Evolutionary conservation across 2,113 vertebrate species (phyloP), one percentile per base, ranked within the genome.

Genomic region (Myotis lucifugus): DNA sequence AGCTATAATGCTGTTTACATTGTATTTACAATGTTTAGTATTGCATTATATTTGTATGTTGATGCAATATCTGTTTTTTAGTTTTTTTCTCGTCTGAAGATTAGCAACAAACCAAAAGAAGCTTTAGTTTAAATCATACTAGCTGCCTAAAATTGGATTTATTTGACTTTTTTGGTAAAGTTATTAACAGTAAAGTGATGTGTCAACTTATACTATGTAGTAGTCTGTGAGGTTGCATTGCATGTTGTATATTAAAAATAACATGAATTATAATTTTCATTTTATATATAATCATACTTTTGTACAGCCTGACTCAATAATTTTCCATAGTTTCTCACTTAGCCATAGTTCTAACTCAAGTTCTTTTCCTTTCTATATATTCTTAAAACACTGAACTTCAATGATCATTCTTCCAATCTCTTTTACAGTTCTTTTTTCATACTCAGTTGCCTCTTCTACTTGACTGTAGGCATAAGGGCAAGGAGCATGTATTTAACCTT

Each of bases 321-420:
- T 78, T 95, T 37, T 88, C 64, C 89, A 25, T 88, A 86, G 91
- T 85, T 96, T 82, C 82, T 85, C 64, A 95, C 2, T 67, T 83
- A 91, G 27, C 67, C 29, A 52, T 27, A 83, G n/a, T 91, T 89
- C 34, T 93, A 67, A 72, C 52, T 95, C 40, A 83, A 72, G 37
- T 87, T 84, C 9, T 94, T 84, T 87, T 88, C 42, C 19, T 66
- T 84, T 67, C 27, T 64, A 37, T 93, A 61, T 81, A 66, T 79
- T 95, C 69, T 78, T 81, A 70, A 25, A 84, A 73, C 29, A 83
- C n/a, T 96, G 72, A 88, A 88, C 17, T 83, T 85, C 27, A 84
- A 21, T 72, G 84, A 27, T 78, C 27, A 69, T 81, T 79, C 48
- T 91, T 76, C 56, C 25, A 32, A 91, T 78, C 59, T 91, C 21